Percentiles rank a stretch among this genome's conserved stretches.
Conservation (phyloP, 2,888 invertebrate species). For the Eubasilissa splendida region DNA sequence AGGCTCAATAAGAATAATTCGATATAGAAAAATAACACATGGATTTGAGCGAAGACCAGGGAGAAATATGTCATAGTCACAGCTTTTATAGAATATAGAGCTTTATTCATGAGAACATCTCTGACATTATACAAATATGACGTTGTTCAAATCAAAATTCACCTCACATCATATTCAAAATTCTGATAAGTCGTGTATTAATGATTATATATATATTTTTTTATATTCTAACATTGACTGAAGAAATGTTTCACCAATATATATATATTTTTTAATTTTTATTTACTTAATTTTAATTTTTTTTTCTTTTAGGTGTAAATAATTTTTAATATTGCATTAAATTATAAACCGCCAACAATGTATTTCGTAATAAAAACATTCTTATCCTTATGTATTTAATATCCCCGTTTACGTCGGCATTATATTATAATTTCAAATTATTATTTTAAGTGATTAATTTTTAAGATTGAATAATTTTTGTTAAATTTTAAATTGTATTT, state of each 20-base stretch:
- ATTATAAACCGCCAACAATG: too few relatives aligned
- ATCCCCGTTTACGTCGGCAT: background rate
- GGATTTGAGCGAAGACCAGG: too few relatives aligned
- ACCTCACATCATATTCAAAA: background rate
- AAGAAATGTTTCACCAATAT: background rate
- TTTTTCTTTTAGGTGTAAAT: background rate
- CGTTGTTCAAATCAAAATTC: background rate
- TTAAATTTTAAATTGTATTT: too few relatives aligned
- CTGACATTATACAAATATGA: background rate
- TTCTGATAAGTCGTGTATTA: background rate
- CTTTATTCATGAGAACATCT: background rate
- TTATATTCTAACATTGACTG: background rate
- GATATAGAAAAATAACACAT: too few relatives aligned
- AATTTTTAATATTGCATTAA: too few relatives aligned
- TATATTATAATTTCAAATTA: background rate
- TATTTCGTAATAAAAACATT: too few relatives aligned
- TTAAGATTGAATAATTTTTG: too few relatives aligned
- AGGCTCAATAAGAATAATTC: too few relatives aligned
- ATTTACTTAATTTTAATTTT: constrained; percentile 2
- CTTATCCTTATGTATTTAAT: background rate
- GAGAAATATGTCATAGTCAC: too few relatives aligned
- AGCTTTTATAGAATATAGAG: too few relatives aligned
- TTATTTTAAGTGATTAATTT: too few relatives aligned
- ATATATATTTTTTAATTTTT: background rate
- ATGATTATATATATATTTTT: background rate